Evolutionary conservation across 2,888 invertebrate genomes (phyloP).

Genomic region (Baronia brevicornis): DNA sequence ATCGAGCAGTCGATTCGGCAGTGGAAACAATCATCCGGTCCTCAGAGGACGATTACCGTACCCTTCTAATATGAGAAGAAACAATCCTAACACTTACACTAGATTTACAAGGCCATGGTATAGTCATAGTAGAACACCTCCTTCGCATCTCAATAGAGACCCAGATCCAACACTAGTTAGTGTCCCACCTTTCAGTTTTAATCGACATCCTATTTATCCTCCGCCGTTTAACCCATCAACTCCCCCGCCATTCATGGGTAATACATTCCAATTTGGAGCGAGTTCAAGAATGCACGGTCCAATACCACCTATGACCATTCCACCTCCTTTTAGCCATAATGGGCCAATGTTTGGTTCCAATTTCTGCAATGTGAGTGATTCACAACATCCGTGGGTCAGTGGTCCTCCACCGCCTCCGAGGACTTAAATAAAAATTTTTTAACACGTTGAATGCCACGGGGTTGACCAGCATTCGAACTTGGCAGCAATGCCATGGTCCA

Average conservation of each 20-base stretch:
- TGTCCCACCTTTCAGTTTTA: conserved; percentile 33
- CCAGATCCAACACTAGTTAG: conserved; percentile 16
- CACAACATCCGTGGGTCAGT: conserved; percentile 47
- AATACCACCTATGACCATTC: conserved; percentile 26
- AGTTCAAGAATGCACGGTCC: conserved; percentile 33
- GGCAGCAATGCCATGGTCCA: no score
- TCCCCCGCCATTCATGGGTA: conserved; percentile 28
- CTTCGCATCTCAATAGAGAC: conserved; percentile 30
- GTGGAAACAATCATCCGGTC: conserved; percentile 50
- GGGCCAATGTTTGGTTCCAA: conserved; percentile 40
- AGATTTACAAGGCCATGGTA: conserved; percentile 37
- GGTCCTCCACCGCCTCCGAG: conserved; percentile 60
- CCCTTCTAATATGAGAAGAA: conserved; percentile 42
- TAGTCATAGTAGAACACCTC: conserved; percentile 33
- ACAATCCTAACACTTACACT: conserved; percentile 35
- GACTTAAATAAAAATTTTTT: conserved; percentile 45
- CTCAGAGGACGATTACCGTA: conserved; percentile 40
- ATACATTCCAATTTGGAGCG: conserved; percentile 43
- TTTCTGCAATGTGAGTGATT: conserved; percentile 35
- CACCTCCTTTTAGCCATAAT: conserved; percentile 34
- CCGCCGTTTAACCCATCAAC: conserved; percentile 31
- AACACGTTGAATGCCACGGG: no score
- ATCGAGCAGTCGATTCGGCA: conserved; percentile 58
- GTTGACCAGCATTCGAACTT: no score
- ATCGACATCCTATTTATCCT: conserved; percentile 38